These are phyloP conservation scores for Pantherophis guttatus DNA, from an alignment of 2,113 vertebrate species.

Conservation along the genomic window DNA sequence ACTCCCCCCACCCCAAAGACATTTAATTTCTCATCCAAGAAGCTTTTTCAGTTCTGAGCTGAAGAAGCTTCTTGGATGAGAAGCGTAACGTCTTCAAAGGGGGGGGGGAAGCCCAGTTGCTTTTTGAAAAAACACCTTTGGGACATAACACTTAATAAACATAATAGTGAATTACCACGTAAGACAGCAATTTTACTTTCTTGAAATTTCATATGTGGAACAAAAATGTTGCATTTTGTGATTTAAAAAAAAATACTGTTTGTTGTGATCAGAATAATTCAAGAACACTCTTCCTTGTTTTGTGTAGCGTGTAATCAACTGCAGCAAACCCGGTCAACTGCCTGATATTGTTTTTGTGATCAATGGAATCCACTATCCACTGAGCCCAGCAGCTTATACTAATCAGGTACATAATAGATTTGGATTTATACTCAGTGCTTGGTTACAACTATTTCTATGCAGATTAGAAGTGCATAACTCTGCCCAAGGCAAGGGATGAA, in stretches of 20 bases:
- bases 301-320: conserved; percentile 57
- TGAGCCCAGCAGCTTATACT: conserved; percentile 53
- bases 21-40: not conserved
- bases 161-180: not conserved
- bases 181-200: not conserved
- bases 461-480: not conserved
- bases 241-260: not conserved
- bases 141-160: not conserved
- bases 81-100: not conserved
- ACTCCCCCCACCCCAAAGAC: not conserved
- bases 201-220: not conserved
- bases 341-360: conserved; percentile 66
- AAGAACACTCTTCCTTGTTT: not conserved
- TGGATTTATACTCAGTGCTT: not conserved
- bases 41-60: not conserved
- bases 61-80: not conserved
- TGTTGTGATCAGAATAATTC: not conserved
- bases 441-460: not conserved
- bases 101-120: not conserved
- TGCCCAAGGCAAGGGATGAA: not conserved
- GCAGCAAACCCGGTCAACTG: conserved; percentile 51
- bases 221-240: not conserved
- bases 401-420: conserved; percentile 41
- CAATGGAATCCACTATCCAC: conserved; percentile 34
- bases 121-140: not conserved